These are phyloP conservation scores for Tipula lateralis DNA, from an alignment of 2,888 invertebrate genomes.

Conservation along the genomic window DNA sequence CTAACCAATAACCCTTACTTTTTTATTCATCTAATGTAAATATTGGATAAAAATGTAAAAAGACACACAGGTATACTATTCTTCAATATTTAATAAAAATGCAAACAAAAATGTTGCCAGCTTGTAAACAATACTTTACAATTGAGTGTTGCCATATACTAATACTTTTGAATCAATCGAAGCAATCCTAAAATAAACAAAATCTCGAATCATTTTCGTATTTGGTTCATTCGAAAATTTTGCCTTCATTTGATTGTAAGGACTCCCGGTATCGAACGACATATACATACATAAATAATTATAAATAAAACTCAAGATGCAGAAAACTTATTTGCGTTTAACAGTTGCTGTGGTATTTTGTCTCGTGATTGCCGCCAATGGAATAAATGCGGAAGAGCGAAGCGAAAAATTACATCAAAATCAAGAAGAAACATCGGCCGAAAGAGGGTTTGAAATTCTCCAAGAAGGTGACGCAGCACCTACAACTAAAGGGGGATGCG, in stretches of 20 bases:
- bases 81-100: too few relatives aligned
- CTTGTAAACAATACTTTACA: too few relatives aligned
- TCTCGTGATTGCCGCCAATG: background rate
- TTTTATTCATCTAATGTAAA: too few relatives aligned
- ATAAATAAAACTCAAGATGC: background rate
- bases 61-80: too few relatives aligned
- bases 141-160: background rate
- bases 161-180: background rate
- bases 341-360: background rate
- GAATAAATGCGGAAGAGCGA: background rate
- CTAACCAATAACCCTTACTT: too few relatives aligned
- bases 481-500: background rate
- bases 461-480: background rate
- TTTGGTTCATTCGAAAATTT: background rate
- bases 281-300: background rate
- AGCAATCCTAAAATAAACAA: background rate
- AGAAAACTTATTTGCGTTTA: background rate
- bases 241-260: background rate
- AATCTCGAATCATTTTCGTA: background rate
- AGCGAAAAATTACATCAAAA: background rate
- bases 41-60: too few relatives aligned
- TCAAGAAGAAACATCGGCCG: background rate
- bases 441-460: background rate
- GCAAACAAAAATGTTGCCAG: too few relatives aligned
- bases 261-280: too few relatives aligned